Conservation (phyloP, 2,797 vertebrate genomes). For the Alcedo quadribrachys region DNA sequence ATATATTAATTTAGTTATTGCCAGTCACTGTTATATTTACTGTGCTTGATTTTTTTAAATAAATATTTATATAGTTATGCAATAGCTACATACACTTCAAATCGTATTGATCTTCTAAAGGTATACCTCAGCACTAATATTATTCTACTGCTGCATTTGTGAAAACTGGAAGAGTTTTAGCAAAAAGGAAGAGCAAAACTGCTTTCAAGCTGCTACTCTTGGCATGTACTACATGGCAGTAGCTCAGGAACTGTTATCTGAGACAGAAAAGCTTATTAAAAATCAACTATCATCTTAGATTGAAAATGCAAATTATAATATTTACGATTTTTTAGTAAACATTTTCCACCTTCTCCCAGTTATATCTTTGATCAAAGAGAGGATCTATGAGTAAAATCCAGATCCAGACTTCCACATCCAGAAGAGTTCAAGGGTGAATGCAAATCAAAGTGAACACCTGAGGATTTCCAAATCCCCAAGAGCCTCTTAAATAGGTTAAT, state of each 20-base stretch:
- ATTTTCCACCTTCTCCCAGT: not conserved
- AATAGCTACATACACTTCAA: not conserved
- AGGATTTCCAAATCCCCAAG: not conserved
- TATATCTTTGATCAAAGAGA: not conserved
- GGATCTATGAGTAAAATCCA: accelerated
- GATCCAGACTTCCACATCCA: not conserved
- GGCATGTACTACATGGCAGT: not conserved
- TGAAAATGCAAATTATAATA: not conserved
- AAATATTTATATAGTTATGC: not conserved
- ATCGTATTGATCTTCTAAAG: not conserved
- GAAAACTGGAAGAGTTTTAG: not conserved
- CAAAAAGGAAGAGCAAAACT: not conserved
- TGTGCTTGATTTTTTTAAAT: not conserved
- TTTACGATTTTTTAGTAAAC: not conserved
- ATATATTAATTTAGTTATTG: not conserved
- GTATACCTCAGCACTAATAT: not conserved
- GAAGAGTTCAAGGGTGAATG: not conserved
- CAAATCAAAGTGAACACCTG: not conserved
- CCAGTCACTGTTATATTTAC: not conserved
- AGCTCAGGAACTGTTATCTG: not conserved
- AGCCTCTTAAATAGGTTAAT: not conserved
- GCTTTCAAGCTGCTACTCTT: not conserved
- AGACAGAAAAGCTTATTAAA: not conserved
- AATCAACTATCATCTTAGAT: not conserved
- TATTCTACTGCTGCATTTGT: not conserved